Evolutionary conservation across 2,113 vertebrate genomes (phyloP), one percentile per base, ranked within the genome.

Genomic region (Mus spicilegus): DNA sequence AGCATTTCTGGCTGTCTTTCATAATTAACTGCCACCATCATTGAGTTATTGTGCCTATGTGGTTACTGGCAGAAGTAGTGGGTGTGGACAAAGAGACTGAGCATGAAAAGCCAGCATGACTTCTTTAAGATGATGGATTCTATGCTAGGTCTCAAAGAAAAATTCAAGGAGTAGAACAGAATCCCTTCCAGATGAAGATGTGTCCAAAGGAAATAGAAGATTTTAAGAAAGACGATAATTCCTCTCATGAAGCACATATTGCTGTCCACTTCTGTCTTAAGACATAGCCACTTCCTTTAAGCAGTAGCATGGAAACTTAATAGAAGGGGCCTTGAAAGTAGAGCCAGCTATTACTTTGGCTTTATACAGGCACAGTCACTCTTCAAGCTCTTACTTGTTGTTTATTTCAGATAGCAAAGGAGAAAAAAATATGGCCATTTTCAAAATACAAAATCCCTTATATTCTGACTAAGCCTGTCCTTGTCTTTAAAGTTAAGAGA

Each of bases 391-490:
- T 82, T 89, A 89, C 49, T 58, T 94, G n/a, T 54, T 93, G 91
- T 84, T 95, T 95, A 81, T 89, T 95, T 94, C 26, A 88, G 86
- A 89, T 46, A 54, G 88, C 36, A 92, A 77, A 85, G 42, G 89
- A 76, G 70, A 22, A 80, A 87, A 92, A 95, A 96, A 46, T 17
- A 80, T 5, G 5, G 81, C 72, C 93, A 90, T 76, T 97, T 93
- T 87, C 33, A 97, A 97, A 97, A n/a, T 46, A 76, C 20, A 30
- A 95, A 97, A 73, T 42, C 46, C 58, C 93, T 84, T 81, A 93
- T 91, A 95, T 88, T 56, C 63, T 75, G 22, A 65, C 33, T 75
- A 88, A 81, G 30, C 81, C 56, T 84, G 56, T 81, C 56, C 96
- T 73, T 89, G 49, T 86, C 73, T 87, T 90, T 65, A 86, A 93